Base-by-base conservation (phyloP, 30 jellyfish, hydroid and myxozoan genomes). In the Aurelia aurita region DNA sequence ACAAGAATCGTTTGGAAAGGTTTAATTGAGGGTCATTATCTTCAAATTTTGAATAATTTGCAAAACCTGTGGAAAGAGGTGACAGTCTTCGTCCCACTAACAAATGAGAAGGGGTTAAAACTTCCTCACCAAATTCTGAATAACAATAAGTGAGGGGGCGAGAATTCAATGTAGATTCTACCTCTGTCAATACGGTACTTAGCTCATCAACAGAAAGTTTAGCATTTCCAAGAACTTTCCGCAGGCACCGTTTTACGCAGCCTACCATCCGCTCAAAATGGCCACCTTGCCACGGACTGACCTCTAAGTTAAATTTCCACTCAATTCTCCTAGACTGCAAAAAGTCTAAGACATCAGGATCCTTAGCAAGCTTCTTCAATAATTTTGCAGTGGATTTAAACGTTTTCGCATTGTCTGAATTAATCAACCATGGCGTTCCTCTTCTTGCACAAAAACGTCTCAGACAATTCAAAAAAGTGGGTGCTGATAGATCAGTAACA, bases 351-450 rank as follows among this genome's bases (percentile, higher is more conserved):
- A 60, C 71, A 3, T 62, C 46, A 21, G 25, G 19, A 34, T 35
- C 58, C 5, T 43, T 35, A 3, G 13, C 14, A 3, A 69, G 16
- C 10, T 45, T 39, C 20, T 69, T 12, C 5, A 69, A 10, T 3
- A 69, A 22, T 15, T 69, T 69, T 3, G 64, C 9, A 3, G 29
- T 35, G 18, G 9, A 6, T 7, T 69, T 25, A 60, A 77, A 77
- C 5, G 89, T 77, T 29, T 59, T 77, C 5, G 89, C 90, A 44
- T 79, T 79, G 47, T 79, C 84, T 1, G 90, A 79, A n/a, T 44
- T 54, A 15, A 60, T 65, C 3, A 29, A 1, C 9, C 35, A 13
- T 3, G 85, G 90, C 29, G 46, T 79, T 18, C 84, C 84, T 31
- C 70, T 34, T 21, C 90, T 31, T 7, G 79, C 55, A 26, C 71